Evolutionary conservation across 1,140 invertebrate genomes (phyloP).

Genomic region (Diuraphis noxia): DNA sequence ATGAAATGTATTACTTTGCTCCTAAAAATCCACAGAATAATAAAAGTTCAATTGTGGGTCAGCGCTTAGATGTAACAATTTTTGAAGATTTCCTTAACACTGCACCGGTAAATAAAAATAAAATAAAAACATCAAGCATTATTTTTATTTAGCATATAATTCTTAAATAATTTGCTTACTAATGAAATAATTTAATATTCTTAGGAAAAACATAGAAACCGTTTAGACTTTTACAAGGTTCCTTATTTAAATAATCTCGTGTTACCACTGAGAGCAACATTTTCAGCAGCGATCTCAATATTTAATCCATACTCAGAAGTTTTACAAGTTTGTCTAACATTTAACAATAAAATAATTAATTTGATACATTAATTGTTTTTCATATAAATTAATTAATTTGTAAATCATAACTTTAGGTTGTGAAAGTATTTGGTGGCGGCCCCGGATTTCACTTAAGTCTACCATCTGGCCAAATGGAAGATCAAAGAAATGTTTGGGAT

Average conservation of each 20-base stretch:
- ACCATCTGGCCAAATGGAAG: conserved; percentile 47
- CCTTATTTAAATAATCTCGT: conserved; percentile 48
- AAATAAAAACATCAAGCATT: background rate
- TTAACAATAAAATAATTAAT: background rate
- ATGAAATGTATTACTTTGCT: conserved; percentile 47
- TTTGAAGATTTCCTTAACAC: conserved; percentile 41
- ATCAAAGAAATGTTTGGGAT: conserved; percentile 51
- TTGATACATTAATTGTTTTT: background rate
- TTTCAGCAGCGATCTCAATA: conserved; percentile 47
- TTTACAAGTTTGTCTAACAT: conserved; percentile 24
- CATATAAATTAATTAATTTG: background rate
- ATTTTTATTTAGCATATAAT: background rate
- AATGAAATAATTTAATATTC: background rate
- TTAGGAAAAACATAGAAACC: conserved; percentile 41
- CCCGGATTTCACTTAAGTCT: conserved; percentile 29
- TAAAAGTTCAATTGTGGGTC: conserved; percentile 51
- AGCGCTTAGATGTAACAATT: conserved; percentile 31
- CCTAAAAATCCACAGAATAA: conserved; percentile 50
- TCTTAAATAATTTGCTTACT: background rate
- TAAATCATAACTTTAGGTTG: conserved; percentile 8
- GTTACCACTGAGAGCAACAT: conserved; percentile 48
- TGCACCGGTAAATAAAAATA: conserved; percentile 32
- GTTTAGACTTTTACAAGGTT: conserved; percentile 45
- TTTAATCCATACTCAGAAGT: conserved; percentile 44
- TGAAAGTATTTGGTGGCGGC: conserved; percentile 49